Evolutionary conservation across 2,113 vertebrate species (phyloP).

Genomic region (Procavia capensis): DNA sequence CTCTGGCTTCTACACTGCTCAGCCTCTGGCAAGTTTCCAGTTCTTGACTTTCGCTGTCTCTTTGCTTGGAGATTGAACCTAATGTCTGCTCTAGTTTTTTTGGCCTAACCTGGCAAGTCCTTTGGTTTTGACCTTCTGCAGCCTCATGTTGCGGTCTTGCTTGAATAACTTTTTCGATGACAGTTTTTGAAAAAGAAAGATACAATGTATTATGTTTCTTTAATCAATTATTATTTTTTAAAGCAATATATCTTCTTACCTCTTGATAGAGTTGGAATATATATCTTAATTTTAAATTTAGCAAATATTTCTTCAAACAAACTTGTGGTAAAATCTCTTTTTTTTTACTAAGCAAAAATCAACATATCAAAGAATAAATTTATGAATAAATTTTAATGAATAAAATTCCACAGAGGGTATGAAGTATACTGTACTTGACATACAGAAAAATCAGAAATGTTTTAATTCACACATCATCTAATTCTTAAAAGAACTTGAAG

Average conservation of each 20-base stretch:
- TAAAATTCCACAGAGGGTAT: neutral
- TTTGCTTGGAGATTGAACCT: constrained; percentile 7
- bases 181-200: neutral
- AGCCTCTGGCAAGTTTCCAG: constrained; percentile 38
- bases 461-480: neutral
- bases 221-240: neutral
- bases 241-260: neutral
- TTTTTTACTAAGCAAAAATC: constrained; percentile 18
- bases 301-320: constrained; percentile 32
- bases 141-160: neutral
- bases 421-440: neutral
- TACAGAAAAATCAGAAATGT: neutral
- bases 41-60: constrained; percentile 5
- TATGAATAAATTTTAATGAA: neutral
- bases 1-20: neutral
- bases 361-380: constrained; percentile 37
- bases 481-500: neutral
- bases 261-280: constrained; percentile 21
- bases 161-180: neutral
- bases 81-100: constrained; percentile 24
- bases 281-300: constrained; percentile 24
- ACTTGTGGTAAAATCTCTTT: neutral
- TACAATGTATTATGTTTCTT: neutral
- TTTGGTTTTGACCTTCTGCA: neutral
- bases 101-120: neutral